phyloP scores from a whole-genome alignment of 2,888 invertebrate species.

The Odontocolon sp. region DNA sequence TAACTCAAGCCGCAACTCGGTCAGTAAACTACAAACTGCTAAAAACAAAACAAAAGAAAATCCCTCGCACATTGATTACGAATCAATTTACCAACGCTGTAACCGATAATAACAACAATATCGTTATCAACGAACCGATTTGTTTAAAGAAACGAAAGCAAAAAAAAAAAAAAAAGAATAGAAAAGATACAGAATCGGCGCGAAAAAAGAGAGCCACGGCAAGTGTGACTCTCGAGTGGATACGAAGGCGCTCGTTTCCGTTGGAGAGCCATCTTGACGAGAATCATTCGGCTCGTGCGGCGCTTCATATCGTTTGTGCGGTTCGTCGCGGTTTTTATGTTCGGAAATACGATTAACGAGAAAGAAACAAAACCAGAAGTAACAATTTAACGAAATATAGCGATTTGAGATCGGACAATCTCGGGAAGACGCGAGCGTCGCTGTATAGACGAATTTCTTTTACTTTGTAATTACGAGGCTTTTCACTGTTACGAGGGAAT shows the following conservation, averaged over 20 bases:
- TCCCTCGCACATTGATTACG: conserved; percentile 1
- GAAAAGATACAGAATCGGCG: conserved; percentile 10
- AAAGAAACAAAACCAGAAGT: too few relatives aligned
- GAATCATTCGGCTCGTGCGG: conserved; percentile 70
- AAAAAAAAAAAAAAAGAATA: too few relatives aligned
- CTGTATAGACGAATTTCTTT: too few relatives aligned
- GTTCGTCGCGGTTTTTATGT: neutral
- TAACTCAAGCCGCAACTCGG: conserved; percentile 32
- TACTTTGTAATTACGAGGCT: too few relatives aligned
- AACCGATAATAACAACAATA: too few relatives aligned
- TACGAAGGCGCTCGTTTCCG: conserved; percentile 39
- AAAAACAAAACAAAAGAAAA: neutral
- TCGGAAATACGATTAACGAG: neutral
- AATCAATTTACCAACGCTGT: too few relatives aligned
- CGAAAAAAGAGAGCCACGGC: conserved; percentile 40
- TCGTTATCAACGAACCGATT: too few relatives aligned
- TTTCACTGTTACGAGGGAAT: too few relatives aligned
- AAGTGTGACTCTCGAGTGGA: conserved; percentile 33
- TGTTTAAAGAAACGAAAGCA: too few relatives aligned
- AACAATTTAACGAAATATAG: too few relatives aligned
- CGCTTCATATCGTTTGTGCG: conserved; percentile 5
- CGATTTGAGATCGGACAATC: too few relatives aligned
- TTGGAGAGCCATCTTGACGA: conserved; percentile 74
- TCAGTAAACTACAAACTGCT: neutral
- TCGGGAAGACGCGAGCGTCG: too few relatives aligned